Base-by-base conservation (phyloP, 2,888 invertebrate genomes). In the Netelia inedita region DNA sequence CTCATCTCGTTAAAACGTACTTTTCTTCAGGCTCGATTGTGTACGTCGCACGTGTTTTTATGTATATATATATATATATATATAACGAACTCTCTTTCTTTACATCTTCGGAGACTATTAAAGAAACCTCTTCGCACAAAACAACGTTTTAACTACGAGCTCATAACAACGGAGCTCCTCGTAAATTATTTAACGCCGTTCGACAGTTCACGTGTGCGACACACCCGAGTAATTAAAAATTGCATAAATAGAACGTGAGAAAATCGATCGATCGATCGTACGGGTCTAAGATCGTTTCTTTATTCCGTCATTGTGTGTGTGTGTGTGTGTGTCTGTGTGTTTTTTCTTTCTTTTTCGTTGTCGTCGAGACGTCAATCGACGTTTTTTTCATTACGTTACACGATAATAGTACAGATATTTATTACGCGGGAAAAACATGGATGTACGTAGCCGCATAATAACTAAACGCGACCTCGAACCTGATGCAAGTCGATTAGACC, bases 221-320 rank as follows among this genome's bases (percentile, higher is more conserved):
- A 74, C 55, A 59, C 61, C 61, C 68, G 80, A 23, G 73, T 81
- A 84, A 81, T 84, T 84, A 84, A 78, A 84, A 81, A 73, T 81
- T 84, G 81, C 78, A 84, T 78, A 78, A 81, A 84, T 81, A 73
- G 81, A 81, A 81, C 84, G 81, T 84, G 84, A 84, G 84, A 84
- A 84, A 84, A 63, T 61, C 57, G 55, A 81, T 72, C 68, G 8
- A 63, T 76, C 73, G 16, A 68, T 84, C 73, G 57, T n/a, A n/a
- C n/a, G n/a, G 55, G 6, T 35, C 35, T 6, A 23, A 23, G 35
- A 35, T 35, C 35, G 35, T 35, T 35, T 35, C 35, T 35, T 35
- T 35, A 6, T 35, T 35, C 35, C 35, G 35, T 6, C 35, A 35
- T 35, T 35, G 35, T 75, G n/a, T n/a, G n/a, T n/a, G 74, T 73